Percentiles rank a stretch among this genome's conserved stretches.
phyloP scores from a whole-genome alignment of 2,113 vertebrate species.

The Progne subis region DNA sequence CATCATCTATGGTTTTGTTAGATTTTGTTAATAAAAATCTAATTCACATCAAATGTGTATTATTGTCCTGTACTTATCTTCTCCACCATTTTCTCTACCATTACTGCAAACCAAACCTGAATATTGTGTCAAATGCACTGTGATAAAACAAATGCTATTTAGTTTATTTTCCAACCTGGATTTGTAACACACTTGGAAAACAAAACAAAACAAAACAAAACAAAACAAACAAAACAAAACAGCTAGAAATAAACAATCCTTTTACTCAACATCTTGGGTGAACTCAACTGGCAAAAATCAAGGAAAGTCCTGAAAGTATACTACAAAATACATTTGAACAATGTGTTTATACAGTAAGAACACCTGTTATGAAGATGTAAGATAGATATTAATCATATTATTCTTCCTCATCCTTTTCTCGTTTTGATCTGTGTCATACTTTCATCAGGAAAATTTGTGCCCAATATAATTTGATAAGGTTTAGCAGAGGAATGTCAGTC shows the following conservation, averaged over 20 bases:
- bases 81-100: not conserved
- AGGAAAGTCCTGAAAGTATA: not conserved
- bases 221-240: too few species aligned
- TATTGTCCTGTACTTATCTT: not conserved
- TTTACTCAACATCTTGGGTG: not conserved
- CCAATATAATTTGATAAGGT: not conserved
- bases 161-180: not conserved
- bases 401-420: not conserved
- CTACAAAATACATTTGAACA: accelerated
- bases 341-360: not conserved
- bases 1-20: not conserved
- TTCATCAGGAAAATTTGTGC: not conserved
- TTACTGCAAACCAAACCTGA: not conserved
- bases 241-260: not conserved
- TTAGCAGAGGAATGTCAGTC: not conserved
- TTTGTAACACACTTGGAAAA: not conserved
- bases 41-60: not conserved
- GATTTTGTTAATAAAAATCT: not conserved
- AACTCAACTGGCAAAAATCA: not conserved
- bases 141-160: not conserved
- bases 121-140: not conserved
- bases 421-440: not conserved
- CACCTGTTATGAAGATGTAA: not conserved
- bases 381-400: not conserved
- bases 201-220: too few species aligned